Evolutionary conservation across 2,888 invertebrate species (phyloP), one percentile per base, ranked within the genome.

Genomic region (Campoletis raptor): DNA sequence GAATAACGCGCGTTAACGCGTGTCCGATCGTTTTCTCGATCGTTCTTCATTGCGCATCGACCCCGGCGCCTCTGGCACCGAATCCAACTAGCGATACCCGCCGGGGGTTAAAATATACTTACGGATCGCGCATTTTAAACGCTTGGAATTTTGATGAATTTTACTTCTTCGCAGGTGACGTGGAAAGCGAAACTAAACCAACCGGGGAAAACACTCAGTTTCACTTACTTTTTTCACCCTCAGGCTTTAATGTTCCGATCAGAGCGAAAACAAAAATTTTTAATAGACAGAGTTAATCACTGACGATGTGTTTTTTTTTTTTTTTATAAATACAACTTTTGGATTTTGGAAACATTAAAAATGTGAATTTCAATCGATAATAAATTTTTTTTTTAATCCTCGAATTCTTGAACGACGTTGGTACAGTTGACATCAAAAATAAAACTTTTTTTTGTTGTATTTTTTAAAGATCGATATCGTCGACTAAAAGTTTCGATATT

Each of bases 1-100:
- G 82, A 88, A 86, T 86, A 86, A 86, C 78, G 77, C 86, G 86
- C 84, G 79, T 86, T 86, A 88, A 88, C 85, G 88, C 89, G 88
- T 87, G 86, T 87, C 88, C 83, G 86, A 89, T 88, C 87, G 85
- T 83, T 87, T 84, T 86, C 81, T 74, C 85, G 81, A 86, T 85
- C 86, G 81, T 83, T 83, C 81, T 40, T 81, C 81, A 54, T 86
- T 81, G 83, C 82, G 52, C 77, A 81, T 73, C 66, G 79, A 54
- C 70, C 45, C 72, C 66, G 54, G 77, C 69, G 78, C 81, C 87
- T 77, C 52, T 52, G 52, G 66, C 67, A 18, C 9, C 42, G 30
- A 37, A 18, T 15, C 15, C 42, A 24, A 37, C 10, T 24, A 15
- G 18, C 48, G 24, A 64, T 74, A 64, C n/a, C 10, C 37, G 72